phyloP scores from a whole-genome alignment of 2,113 vertebrate genomes.

The Elgaria multicarinata region DNA sequence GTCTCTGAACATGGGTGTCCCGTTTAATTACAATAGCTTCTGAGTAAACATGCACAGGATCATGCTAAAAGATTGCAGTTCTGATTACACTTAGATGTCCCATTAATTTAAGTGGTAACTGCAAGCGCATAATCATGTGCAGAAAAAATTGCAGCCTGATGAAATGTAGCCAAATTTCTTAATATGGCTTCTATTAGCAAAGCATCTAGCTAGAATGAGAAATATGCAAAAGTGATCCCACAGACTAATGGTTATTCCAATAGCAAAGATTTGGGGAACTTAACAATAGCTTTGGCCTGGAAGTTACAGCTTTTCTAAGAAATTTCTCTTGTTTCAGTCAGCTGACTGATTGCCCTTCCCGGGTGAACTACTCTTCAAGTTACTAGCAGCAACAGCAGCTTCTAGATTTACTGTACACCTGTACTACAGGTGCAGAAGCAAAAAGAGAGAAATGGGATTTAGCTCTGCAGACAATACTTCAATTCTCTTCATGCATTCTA shows the following conservation, averaged over 20 bases:
- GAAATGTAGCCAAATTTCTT: constrained; percentile 8
- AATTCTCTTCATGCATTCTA: background rate
- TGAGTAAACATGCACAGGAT: background rate
- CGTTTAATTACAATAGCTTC: background rate
- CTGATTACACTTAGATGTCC: background rate
- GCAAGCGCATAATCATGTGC: background rate
- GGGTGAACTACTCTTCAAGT: background rate
- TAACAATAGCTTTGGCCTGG: background rate
- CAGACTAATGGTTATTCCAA: background rate
- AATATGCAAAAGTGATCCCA: background rate
- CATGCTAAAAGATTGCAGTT: background rate
- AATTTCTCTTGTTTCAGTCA: constrained; percentile 14
- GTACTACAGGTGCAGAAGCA: background rate
- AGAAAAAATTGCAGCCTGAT: background rate
- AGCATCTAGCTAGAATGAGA: background rate
- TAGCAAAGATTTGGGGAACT: background rate
- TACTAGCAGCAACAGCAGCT: constrained; percentile 6
- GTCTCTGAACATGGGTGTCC: background rate
- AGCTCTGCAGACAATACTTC: background rate
- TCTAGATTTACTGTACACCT: background rate
- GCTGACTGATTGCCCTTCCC: background rate
- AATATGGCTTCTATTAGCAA: constrained; percentile 1
- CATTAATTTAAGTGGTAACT: background rate
- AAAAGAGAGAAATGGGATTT: background rate
- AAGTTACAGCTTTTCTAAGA: constrained; percentile 6